phyloP scores from a whole-genome alignment of 2,113 vertebrate species.

The Lates calcarifer region DNA sequence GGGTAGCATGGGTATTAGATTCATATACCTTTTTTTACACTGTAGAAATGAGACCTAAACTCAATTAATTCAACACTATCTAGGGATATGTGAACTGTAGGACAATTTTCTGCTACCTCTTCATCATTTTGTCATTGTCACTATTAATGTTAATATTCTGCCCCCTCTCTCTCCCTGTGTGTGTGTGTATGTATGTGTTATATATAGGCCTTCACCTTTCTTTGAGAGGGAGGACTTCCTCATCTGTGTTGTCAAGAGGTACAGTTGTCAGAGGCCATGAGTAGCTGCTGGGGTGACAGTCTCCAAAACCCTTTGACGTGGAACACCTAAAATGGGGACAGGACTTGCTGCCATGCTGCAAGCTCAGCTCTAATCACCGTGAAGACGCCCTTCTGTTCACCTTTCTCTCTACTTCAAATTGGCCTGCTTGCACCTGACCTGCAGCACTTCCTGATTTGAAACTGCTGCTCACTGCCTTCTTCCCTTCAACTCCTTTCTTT shows the following conservation, averaged over 20 bases:
- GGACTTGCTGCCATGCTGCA: slow-evolving; percentile 52
- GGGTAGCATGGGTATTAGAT: slow-evolving; percentile 46
- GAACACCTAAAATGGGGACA: slow-evolving; percentile 82
- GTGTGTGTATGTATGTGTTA: not conserved
- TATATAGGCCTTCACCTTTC: slow-evolving; percentile 34
- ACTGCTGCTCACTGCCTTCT: slow-evolving; percentile 25
- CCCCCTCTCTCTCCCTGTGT: not conserved
- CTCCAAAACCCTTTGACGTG: slow-evolving; percentile 63
- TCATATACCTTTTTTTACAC: slow-evolving; percentile 19
- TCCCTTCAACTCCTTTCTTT: slow-evolving; percentile 29
- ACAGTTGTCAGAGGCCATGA: slow-evolving; percentile 72
- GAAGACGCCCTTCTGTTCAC: slow-evolving; percentile 45
- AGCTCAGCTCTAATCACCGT: slow-evolving; percentile 71
- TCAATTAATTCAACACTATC: slow-evolving; percentile 48
- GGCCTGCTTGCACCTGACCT: slow-evolving; percentile 25
- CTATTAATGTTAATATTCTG: slow-evolving; percentile 16
- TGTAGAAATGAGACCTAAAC: slow-evolving; percentile 40
- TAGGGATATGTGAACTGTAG: slow-evolving; percentile 33
- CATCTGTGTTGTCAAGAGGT: slow-evolving; percentile 8
- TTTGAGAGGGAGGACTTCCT: slow-evolving; percentile 6
- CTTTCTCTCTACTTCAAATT: slow-evolving; percentile 32
- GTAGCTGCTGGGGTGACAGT: slow-evolving; percentile 64
- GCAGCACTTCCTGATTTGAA: slow-evolving; percentile 36
- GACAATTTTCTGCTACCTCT: slow-evolving; percentile 39
- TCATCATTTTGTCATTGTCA: slow-evolving; percentile 47